Base-by-base conservation (phyloP, 2,888 invertebrate species). In the Bhutanitis thaidina region DNA sequence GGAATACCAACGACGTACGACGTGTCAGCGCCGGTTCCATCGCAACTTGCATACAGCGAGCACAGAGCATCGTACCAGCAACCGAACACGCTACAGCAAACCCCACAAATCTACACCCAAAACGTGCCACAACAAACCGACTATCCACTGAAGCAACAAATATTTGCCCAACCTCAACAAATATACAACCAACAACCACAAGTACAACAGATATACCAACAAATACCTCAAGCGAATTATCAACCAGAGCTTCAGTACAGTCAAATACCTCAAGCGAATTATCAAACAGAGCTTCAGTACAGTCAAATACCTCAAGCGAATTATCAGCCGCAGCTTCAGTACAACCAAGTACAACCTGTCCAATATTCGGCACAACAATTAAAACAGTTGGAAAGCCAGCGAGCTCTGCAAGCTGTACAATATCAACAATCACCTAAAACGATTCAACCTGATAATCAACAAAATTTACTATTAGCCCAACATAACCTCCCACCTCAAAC, bases 1-100 rank as follows among this genome's bases (percentile, higher is more conserved):
- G 65, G 71, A 27, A 63, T 74, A 32, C 77, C 80, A 7, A 74
- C 77, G 25, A 73, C 72, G 14, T 85, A 80, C 56, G 79, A 86
- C 59, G 70, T 86, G 15, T 81, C 83, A 16, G 67, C 71, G 1
- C 77, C 81, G 8, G 69, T 86, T 15, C 71, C 77, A 14, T 80
- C 86, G 7, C 79, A 82, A 53, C 66, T 84, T 32, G 80, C 80
- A 1, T 83, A 84, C 63, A 58, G 76, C 0, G 81, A 82, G 43
- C 75, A 75, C 61, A 76, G 78, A 47, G 61, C 73, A 30, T 66
- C 69, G 20, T 73, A 41, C 69, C 71, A 38, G 64, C 59, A 25
- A 60, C 61, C 50, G 27, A 62, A 60, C 30, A 43, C 60, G 7
- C 48, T 70, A 37, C 71, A 68, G 49, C 66, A 62, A 45, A 58